A percentile compares a stretch with the other conserved stretches of the same genome.
phyloP scores from a whole-genome alignment of 2,797 vertebrate genomes.

The Rhyacichthys aspro region DNA sequence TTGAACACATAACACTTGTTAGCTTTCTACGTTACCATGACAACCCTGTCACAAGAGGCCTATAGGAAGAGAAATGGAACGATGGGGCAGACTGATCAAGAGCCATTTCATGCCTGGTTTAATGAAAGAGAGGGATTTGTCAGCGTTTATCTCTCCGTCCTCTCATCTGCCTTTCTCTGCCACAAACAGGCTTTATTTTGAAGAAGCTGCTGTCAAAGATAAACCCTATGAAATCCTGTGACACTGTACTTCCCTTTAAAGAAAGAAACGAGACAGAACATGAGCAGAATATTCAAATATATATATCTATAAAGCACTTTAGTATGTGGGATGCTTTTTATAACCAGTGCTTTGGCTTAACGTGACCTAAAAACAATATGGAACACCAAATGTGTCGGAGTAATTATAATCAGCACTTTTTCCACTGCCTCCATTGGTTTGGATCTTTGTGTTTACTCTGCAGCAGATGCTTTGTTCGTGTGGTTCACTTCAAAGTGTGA shows the following conservation, averaged over 20 bases:
- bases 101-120: no score
- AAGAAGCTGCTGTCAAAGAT: not conserved
- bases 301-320: no score
- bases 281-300: no score
- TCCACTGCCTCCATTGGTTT: no score
- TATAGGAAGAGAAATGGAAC: not conserved
- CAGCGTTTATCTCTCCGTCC: constrained; percentile 26
- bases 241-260: not conserved
- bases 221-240: not conserved
- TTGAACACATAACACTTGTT: constrained; percentile 17
- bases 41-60: constrained; percentile 51
- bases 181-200: not conserved
- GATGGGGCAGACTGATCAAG: not conserved
- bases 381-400: no score
- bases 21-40: constrained; percentile 70
- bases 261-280: not conserved
- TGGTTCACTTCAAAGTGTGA: no score
- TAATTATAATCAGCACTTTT: no score
- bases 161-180: constrained; percentile 10
- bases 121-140: constrained; percentile 22
- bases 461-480: no score
- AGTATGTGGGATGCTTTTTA: no score
- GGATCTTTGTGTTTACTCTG: no score
- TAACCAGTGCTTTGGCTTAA: no score
- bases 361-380: no score